Conservation (phyloP, 1,140 invertebrate genomes). For the Cydia splendana region DNA sequence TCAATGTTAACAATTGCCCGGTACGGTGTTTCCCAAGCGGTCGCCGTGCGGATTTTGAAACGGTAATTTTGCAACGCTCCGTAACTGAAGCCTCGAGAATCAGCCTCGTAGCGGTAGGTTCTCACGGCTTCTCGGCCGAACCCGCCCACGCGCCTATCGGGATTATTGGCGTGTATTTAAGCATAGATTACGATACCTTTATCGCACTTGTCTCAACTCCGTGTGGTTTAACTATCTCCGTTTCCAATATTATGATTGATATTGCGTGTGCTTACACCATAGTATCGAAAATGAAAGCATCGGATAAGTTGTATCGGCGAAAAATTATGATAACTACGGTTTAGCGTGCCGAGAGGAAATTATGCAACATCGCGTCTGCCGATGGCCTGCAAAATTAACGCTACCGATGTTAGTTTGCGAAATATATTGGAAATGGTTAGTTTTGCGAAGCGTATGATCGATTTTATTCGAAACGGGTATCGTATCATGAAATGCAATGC, state of each 20-base stretch:
- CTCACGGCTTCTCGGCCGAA: constrained; percentile 42
- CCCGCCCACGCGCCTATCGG: constrained; percentile 46
- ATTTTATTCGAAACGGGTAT: constrained; percentile 40
- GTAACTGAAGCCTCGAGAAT: constrained; percentile 43
- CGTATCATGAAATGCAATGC: constrained; percentile 51
- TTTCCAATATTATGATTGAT: constrained; percentile 33
- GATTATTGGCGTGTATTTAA: constrained; percentile 40
- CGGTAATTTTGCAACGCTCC: constrained; percentile 52
- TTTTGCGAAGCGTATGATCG: constrained; percentile 35
- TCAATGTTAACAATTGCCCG: constrained; percentile 42
- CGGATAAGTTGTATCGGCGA: constrained; percentile 34
- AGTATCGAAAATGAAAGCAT: constrained; percentile 5
- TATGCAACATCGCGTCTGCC: constrained; percentile 35
- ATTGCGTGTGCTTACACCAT: constrained; percentile 22
- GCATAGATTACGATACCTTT: constrained; percentile 27
- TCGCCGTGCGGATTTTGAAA: constrained; percentile 45
- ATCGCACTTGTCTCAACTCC: constrained; percentile 2
- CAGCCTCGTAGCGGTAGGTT: constrained; percentile 36
- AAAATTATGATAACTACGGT: constrained; percentile 40
- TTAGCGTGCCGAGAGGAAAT: constrained; percentile 43
- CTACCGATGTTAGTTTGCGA: constrained; percentile 3
- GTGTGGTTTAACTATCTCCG: constrained; percentile 43
- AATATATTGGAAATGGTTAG: constrained; percentile 17
- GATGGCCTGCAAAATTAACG: constrained; percentile 22
- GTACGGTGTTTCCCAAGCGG: constrained; percentile 38